These are phyloP conservation scores for Sebastes diploproa DNA, from an alignment of 2,797 vertebrate species.

Conservation along the genomic window DNA sequence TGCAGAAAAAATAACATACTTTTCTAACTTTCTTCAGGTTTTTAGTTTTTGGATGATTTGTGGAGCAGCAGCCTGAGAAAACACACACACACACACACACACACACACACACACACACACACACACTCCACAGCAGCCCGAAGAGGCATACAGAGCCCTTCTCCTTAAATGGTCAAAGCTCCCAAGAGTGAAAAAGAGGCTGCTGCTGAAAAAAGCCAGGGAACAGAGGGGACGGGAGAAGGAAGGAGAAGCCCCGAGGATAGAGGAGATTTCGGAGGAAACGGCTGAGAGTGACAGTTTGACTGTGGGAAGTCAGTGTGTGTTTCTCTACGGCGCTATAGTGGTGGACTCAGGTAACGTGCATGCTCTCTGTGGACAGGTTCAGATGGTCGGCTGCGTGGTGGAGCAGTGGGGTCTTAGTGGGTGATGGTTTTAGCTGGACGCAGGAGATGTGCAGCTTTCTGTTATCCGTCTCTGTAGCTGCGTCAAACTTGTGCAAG, in stretches of 20 bases:
- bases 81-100: conserved; percentile 44
- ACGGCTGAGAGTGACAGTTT: conserved; percentile 72
- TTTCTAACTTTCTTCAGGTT: conserved; percentile 45
- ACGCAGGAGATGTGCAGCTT: background rate
- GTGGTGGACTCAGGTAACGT: conserved; percentile 89
- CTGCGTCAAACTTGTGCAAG: background rate
- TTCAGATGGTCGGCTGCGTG: conserved; percentile 56
- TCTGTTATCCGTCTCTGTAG: conserved; percentile 1
- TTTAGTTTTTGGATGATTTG: conserved; percentile 63
- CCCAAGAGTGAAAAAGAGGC: conserved; percentile 97
- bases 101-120: conserved; percentile 46
- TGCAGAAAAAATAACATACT: conserved; percentile 26
- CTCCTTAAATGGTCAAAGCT: conserved; percentile 99
- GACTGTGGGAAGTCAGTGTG: conserved; percentile 78
- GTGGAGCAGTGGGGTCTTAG: conserved; percentile 79
- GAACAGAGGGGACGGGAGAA: conserved; percentile 87
- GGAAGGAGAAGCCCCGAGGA: conserved; percentile 83
- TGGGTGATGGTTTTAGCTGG: conserved; percentile 30
- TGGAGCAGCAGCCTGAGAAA: conserved; percentile 45
- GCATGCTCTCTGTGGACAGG: conserved; percentile 44
- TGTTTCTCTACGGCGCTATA: conserved; percentile 51
- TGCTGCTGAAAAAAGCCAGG: conserved; percentile 87
- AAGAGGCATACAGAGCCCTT: conserved; percentile 92
- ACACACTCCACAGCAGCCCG: conserved; percentile 77
- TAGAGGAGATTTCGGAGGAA: conserved; percentile 88